These are phyloP conservation scores for Bombus polaris DNA, from an alignment of 1,140 invertebrate species.

Conservation along the genomic window DNA sequence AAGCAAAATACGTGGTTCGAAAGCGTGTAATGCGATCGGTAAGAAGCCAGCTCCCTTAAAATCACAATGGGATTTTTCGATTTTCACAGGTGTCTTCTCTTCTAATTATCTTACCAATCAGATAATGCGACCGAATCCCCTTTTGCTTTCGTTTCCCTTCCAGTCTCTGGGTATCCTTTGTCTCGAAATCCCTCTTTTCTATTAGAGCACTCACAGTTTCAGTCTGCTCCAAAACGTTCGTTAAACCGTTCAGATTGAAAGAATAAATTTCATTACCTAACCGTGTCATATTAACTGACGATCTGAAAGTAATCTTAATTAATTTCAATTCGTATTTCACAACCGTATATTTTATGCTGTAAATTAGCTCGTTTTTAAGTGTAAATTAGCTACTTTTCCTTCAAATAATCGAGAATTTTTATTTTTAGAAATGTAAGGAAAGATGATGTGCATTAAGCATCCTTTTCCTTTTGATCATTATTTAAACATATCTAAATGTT, in stretches of 20 bases:
- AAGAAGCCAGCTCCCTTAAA: neutral
- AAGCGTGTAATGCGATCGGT: constrained; percentile 10
- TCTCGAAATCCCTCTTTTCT: neutral
- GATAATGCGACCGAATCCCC: neutral
- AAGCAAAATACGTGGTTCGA: neutral
- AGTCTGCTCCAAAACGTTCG: neutral
- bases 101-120: constrained; percentile 37
- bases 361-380: too few relatives aligned
- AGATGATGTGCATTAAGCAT: too few relatives aligned
- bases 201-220: neutral
- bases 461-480: too few relatives aligned
- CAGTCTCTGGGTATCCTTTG: neutral
- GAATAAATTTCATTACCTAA: neutral
- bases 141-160: neutral
- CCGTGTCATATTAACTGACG: neutral
- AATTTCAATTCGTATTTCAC: neutral
- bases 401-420: too few relatives aligned
- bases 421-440: too few relatives aligned
- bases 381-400: too few relatives aligned
- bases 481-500: too few relatives aligned
- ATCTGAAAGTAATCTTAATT: neutral
- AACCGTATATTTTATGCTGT: too few relatives aligned
- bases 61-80: constrained; percentile 18
- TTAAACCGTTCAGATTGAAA: neutral
- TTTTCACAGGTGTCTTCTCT: neutral